Evolutionary conservation across 1,140 invertebrate genomes (phyloP).

Genomic region (Planococcus citri): DNA sequence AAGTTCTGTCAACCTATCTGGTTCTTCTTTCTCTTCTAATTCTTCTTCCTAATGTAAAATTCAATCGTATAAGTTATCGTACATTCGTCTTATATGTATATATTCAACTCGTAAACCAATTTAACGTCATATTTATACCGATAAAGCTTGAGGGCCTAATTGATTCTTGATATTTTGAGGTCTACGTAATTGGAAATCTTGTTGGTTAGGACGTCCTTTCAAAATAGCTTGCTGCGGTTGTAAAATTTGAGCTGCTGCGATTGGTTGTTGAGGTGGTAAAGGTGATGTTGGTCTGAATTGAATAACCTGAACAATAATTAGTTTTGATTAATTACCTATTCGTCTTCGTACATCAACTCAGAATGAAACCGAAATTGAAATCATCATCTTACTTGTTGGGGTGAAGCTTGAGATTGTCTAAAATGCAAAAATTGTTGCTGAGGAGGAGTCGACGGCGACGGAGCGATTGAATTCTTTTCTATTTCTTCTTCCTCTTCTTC

Average conservation of each 20-base stretch:
- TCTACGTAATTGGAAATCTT: constrained; percentile 18
- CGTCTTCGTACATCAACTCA: too few species aligned
- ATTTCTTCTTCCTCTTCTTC: constrained; percentile 27
- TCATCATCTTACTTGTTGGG: constrained; percentile 6
- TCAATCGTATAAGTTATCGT: background rate
- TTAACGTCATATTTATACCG: background rate
- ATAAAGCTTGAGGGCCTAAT: constrained; percentile 10
- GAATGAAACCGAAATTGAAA: background rate
- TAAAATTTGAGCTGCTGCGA: constrained; percentile 7
- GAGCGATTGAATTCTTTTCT: constrained; percentile 25
- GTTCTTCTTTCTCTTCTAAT: constrained; percentile 65
- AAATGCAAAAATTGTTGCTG: constrained; percentile 15
- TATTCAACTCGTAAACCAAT: background rate
- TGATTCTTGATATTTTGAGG: constrained; percentile 15
- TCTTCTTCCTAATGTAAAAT: constrained; percentile 34
- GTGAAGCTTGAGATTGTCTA: constrained; percentile 11
- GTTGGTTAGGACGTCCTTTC: constrained; percentile 11
- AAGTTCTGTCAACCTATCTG: constrained; percentile 63
- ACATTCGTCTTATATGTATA: background rate
- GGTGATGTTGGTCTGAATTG: constrained; percentile 23
- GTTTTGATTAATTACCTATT: background rate
- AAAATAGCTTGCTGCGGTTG: background rate
- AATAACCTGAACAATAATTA: constrained; percentile 9
- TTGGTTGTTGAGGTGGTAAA: constrained; percentile 18
- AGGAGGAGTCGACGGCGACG: constrained; percentile 23